Evolutionary conservation across 2,797 vertebrate species (phyloP).

Genomic region (Acrocephalus scirpaceus): DNA sequence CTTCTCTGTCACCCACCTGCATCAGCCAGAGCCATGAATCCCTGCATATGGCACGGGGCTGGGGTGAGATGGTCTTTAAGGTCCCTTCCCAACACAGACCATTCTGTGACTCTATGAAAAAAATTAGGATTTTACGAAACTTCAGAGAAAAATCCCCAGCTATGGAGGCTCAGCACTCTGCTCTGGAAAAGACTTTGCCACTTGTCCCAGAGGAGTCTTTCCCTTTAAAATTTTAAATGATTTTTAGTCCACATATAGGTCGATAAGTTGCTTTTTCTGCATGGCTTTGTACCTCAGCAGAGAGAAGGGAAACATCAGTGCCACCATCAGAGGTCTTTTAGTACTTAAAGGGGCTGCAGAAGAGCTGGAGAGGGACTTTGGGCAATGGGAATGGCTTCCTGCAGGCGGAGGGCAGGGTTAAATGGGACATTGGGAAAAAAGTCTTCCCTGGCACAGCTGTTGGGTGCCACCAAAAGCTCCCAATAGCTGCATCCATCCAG

Average conservation of each 20-base stretch:
- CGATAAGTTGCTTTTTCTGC: background rate
- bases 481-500: background rate
- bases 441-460: background rate
- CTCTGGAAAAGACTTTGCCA: background rate
- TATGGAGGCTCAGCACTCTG: background rate
- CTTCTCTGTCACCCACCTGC: background rate
- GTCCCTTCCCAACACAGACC: background rate
- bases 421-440: background rate
- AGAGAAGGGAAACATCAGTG: background rate
- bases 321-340: background rate
- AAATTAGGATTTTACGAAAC: background rate
- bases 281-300: background rate
- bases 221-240: background rate
- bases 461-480: background rate
- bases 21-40: background rate
- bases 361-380: background rate
- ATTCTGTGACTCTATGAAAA: background rate
- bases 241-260: background rate
- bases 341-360: background rate
- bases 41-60: background rate
- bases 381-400: background rate
- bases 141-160: background rate
- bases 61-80: background rate
- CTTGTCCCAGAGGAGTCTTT: background rate
- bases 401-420: background rate